A percentile compares a stretch with the other conserved stretches of the same genome.
Conservation (phyloP, 1,140 invertebrate species). For the Melitaea cinxia region DNA sequence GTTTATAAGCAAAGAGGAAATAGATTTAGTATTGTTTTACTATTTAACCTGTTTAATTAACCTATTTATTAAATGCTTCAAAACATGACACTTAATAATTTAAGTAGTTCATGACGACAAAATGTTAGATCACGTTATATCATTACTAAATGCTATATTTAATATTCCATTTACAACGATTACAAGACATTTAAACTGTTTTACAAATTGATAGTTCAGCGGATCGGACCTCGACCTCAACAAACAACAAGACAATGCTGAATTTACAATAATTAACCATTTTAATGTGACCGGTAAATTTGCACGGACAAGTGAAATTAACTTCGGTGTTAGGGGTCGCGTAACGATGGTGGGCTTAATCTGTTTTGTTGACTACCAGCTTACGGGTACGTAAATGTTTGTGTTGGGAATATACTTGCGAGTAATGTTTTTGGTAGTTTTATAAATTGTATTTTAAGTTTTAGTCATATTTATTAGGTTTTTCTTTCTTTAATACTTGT, state of each 20-base stretch:
- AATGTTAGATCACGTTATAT: no score
- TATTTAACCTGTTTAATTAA: no score
- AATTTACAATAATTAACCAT: slow-evolving; percentile 51
- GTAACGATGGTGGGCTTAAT: slow-evolving; percentile 33
- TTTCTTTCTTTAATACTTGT: no score
- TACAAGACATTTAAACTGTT: slow-evolving; percentile 28
- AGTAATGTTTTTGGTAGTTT: neutral
- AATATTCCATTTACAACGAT: slow-evolving; percentile 13
- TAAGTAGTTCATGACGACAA: neutral
- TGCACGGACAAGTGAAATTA: slow-evolving; percentile 21
- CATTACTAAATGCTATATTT: slow-evolving; percentile 1
- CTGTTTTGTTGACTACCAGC: slow-evolving; percentile 39
- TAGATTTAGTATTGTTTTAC: no score
- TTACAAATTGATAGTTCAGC: slow-evolving; percentile 53
- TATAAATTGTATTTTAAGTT: no score
- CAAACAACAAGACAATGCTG: slow-evolving; percentile 51
- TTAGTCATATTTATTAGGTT: no score
- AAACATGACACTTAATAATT: neutral
- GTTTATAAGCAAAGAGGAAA: no score
- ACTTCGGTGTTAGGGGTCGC: slow-evolving; percentile 28
- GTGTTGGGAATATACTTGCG: neutral
- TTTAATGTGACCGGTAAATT: slow-evolving; percentile 33
- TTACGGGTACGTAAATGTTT: slow-evolving; percentile 37
- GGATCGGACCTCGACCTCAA: slow-evolving; percentile 49
- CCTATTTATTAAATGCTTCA: no score